Evolutionary conservation across 1,140 invertebrate genomes (phyloP), one percentile per base, ranked within the genome.

Genomic region (Mactra quadrangularis): DNA sequence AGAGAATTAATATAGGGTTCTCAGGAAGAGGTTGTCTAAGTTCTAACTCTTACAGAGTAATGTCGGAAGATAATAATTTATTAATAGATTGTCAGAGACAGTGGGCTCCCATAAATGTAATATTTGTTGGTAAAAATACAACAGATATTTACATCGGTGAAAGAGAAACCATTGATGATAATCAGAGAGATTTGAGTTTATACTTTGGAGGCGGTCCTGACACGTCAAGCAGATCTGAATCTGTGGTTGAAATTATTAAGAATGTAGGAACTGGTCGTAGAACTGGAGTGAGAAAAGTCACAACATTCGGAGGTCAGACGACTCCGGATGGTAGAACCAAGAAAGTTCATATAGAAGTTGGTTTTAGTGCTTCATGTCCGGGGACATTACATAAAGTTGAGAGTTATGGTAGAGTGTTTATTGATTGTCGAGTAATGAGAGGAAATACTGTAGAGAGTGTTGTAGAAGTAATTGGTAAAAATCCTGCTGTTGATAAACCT

Each of bases 121-220:
- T 53, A 6, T 71, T 52, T 41, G 27, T 55, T 11, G 68, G 68
- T 3, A 31, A 52, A 35, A 25, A 25, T 71, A 47, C 50, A 6
- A 53, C 68, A 25, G 68, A 71, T 55, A 53, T 71, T 22, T 71
- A 53, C 33, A 1, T 71, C 13, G 53, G 68, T 35, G 53, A 55
- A 22, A 52, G 45, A 53, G 29, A 19, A 1, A 9, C 31, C 17
- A 11, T 33, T 33, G 25, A 55, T 31, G 33, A 33, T 1, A 17
- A 33, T 22, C 41, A 53, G 19, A 55, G 33, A 53, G 33, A 71
- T 71, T 29, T 71, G 1, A 7, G 13, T 1, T 31, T 71, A n/a
- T 71, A 52, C n/a, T 55, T 71, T 71, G 68, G 68, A 71, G 68
- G 52, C 15, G 11, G 1, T 19, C 15, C 68, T 6, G 22, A 53